Conservation (phyloP, 2,797 vertebrate genomes). For the Aplochiton taeniatus region DNA sequence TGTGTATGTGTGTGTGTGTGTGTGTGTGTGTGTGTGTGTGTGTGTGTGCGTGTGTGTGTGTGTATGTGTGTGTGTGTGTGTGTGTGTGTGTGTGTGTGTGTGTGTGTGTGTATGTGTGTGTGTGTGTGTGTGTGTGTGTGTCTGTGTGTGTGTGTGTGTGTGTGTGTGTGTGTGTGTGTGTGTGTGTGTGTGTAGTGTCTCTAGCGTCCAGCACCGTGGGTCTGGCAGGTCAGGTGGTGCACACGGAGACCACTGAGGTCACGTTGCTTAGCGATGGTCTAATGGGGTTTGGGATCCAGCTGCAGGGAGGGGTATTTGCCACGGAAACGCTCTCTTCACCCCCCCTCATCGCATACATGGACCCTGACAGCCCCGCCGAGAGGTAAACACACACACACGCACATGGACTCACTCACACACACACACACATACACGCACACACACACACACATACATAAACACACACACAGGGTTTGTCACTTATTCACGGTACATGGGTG, state of each 20-base stretch:
- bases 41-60: not conserved
- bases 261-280: constrained; percentile 90
- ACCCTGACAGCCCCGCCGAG: constrained; percentile 95
- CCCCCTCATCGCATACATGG: constrained; percentile 96
- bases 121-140: not conserved
- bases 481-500: too few relatives aligned
- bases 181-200: constrained; percentile 78
- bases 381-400: constrained; percentile 69
- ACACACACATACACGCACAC: constrained; percentile 14
- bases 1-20: not conserved
- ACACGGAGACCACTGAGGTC: constrained; percentile 96
- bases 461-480: not conserved
- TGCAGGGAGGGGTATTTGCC: constrained; percentile 96
- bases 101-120: not conserved
- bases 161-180: not conserved
- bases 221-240: constrained; percentile 94
- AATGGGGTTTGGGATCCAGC: constrained; percentile 94
- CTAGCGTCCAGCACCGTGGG: constrained; percentile 96
- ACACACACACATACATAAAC: constrained; percentile 4
- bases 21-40: not conserved
- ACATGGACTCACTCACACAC: constrained; percentile 9
- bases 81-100: constrained; percentile 4
- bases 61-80: constrained; percentile 32
- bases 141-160: not conserved
- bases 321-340: constrained; percentile 96